Evolutionary conservation across 2,888 invertebrate genomes (phyloP).

Genomic region (Corbicula japonica): DNA sequence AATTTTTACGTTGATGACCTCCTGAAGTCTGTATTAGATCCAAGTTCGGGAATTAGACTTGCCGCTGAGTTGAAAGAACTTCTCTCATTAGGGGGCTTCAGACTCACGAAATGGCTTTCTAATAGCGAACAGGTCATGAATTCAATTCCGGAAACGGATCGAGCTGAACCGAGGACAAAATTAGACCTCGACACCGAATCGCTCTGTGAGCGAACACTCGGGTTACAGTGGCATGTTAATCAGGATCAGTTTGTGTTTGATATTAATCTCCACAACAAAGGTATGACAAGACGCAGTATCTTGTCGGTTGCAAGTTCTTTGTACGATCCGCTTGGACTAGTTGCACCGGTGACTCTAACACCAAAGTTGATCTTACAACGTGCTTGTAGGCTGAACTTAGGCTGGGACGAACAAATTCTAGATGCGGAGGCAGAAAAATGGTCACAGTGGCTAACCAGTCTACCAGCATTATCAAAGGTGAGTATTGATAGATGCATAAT

Average conservation of each 20-base stretch:
- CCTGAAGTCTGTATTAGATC: slow-evolving; percentile 30
- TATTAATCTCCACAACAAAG: slow-evolving; percentile 22
- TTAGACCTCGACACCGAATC: neutral
- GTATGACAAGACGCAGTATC: slow-evolving; percentile 36
- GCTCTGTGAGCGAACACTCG: slow-evolving; percentile 31
- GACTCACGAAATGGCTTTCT: slow-evolving; percentile 44
- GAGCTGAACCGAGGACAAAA: neutral
- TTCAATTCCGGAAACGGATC: slow-evolving; percentile 31
- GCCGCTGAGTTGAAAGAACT: slow-evolving; percentile 13
- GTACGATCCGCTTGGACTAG: too few species aligned
- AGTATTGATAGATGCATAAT: too few species aligned
- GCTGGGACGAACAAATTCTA: too few species aligned
- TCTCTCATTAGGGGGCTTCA: slow-evolving; percentile 34
- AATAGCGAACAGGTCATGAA: slow-evolving; percentile 40
- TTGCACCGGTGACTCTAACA: slow-evolving; percentile 1
- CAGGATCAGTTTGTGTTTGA: slow-evolving; percentile 1
- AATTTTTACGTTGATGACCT: slow-evolving; percentile 52
- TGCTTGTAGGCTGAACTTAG: neutral
- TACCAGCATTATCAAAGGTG: too few species aligned
- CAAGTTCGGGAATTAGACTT: slow-evolving; percentile 18
- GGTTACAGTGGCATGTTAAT: slow-evolving; percentile 26
- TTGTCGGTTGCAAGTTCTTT: too few species aligned
- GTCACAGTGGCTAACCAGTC: too few species aligned
- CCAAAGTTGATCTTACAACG: neutral
- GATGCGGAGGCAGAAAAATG: too few species aligned